Percentiles rank a stretch among this genome's conserved stretches.
Conservation (phyloP, 2,113 vertebrate genomes). For the Nestor notabilis region DNA sequence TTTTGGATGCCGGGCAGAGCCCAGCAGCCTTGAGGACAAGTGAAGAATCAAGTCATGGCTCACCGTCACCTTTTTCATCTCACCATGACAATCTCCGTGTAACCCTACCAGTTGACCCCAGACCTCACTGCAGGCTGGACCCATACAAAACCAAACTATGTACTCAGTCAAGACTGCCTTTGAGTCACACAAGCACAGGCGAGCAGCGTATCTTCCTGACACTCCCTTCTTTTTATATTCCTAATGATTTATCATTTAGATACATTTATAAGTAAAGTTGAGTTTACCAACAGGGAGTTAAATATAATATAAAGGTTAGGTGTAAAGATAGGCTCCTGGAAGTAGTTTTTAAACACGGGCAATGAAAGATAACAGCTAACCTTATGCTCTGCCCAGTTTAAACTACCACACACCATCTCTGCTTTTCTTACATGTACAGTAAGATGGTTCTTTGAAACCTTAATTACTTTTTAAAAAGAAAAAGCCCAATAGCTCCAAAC, state of each 20-base stretch:
- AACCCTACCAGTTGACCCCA: fast-evolving
- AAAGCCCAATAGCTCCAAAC: not conserved
- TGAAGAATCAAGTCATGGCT: not conserved
- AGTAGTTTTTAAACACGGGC: not conserved
- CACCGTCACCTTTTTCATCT: not conserved
- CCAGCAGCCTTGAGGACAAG: not conserved
- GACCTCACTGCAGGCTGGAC: not conserved
- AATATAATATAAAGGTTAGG: not conserved
- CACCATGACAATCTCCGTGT: not conserved
- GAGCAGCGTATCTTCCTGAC: not conserved
- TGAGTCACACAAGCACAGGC: not conserved
- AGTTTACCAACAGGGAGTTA: conserved; percentile 11
- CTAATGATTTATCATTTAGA: not conserved
- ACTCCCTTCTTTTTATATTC: not conserved
- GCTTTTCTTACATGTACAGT: not conserved
- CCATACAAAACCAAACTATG: fast-evolving
- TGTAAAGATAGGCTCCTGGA: not conserved
- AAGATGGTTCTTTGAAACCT: not conserved
- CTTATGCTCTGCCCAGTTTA: conserved; percentile 3
- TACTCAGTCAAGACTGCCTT: not conserved
- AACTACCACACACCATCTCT: not conserved
- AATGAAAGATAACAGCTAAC: conserved; percentile 37
- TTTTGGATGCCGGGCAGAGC: not conserved
- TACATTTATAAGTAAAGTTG: not conserved
- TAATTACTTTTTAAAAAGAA: not conserved